phyloP scores from a whole-genome alignment of 2,113 vertebrate species.

The Carassius gibelio region DNA sequence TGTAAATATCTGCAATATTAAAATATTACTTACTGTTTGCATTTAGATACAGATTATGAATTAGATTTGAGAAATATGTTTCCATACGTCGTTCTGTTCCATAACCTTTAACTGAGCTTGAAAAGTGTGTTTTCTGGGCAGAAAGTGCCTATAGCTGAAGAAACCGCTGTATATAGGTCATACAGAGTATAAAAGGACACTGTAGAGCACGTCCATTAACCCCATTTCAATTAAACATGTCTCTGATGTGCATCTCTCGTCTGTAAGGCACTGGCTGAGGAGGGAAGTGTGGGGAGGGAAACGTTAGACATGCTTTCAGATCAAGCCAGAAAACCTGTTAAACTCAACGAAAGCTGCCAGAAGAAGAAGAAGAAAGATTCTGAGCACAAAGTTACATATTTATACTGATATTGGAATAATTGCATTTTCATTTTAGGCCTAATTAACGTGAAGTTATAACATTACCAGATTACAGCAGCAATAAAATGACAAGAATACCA shows the following conservation, averaged over 20 bases:
- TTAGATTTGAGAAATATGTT: not conserved
- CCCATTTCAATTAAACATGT: constrained; percentile 49
- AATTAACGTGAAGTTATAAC: not conserved
- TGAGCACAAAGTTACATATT: not conserved
- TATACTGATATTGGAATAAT: not conserved
- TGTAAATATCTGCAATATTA: too few relatives aligned
- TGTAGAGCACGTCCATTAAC: not conserved
- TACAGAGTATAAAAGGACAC: not conserved
- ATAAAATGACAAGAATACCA: not conserved
- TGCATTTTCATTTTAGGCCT: not conserved
- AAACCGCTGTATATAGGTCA: not conserved
- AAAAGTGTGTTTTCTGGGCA: not conserved
- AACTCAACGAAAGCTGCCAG: not conserved
- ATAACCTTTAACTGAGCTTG: not conserved
- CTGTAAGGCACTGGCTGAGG: constrained; percentile 37
- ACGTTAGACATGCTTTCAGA: not conserved
- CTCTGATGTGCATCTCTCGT: constrained; percentile 64
- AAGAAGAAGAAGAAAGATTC: not conserved
- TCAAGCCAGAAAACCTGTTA: not conserved
- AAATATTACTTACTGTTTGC: not conserved
- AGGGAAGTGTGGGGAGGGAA: constrained; percentile 49
- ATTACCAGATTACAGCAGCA: not conserved
- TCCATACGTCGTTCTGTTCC: not conserved
- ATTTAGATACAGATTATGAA: not conserved
- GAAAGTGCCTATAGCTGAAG: not conserved